Evolutionary conservation across 2,888 invertebrate genomes (phyloP).

Genomic region (Nemoura dubitans): DNA sequence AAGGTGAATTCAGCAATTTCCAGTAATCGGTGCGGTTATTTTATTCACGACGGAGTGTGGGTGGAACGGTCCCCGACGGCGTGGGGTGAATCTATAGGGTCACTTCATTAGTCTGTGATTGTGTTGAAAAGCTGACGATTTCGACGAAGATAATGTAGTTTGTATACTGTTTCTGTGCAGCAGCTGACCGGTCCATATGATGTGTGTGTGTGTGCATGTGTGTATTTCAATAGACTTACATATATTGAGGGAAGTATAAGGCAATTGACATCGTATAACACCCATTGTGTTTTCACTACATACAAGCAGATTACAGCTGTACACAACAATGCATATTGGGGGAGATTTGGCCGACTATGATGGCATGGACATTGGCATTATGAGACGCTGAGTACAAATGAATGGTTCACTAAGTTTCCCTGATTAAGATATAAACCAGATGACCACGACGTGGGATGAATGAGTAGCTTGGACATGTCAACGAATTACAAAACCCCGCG

Average conservation of each 20-base stretch:
- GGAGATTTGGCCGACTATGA: background rate
- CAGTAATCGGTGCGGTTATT: conserved; percentile 29
- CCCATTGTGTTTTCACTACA: conserved; percentile 3
- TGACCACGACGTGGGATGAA: background rate
- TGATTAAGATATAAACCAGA: conserved; percentile 8
- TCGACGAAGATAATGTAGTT: background rate
- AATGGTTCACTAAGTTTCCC: background rate
- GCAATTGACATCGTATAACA: conserved; percentile 29
- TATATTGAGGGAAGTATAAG: conserved; percentile 20
- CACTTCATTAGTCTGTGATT: conserved; percentile 38
- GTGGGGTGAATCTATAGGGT: conserved; percentile 10
- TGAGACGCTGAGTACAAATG: background rate
- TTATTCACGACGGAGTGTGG: conserved; percentile 1
- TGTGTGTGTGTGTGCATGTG: background rate
- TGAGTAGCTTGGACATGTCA: background rate
- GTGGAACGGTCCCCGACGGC: background rate
- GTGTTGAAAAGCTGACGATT: conserved; percentile 15
- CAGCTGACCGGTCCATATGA: conserved; percentile 8
- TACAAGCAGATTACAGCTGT: conserved; percentile 28
- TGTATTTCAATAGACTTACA: conserved; percentile 20
- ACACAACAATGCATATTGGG: conserved; percentile 21
- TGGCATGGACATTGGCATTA: conserved; percentile 8
- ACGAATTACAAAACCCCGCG: background rate
- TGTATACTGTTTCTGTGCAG: background rate
- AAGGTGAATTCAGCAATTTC: background rate